Evolutionary conservation across 2,888 invertebrate genomes (phyloP).

Genomic region (Emmelina monodactyla): DNA sequence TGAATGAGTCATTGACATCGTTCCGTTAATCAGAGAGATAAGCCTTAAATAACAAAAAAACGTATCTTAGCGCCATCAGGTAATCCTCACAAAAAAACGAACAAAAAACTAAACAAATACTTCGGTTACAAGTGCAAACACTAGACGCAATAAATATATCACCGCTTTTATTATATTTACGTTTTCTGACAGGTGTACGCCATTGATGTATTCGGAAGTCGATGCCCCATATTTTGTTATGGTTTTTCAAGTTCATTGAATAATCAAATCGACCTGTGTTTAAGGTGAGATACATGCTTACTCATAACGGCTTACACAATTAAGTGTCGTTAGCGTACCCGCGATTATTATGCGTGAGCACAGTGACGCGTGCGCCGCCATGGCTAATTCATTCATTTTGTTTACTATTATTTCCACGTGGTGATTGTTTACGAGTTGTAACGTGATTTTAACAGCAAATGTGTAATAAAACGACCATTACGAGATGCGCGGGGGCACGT

Average conservation of each 20-base stretch:
- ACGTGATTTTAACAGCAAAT: constrained; percentile 20
- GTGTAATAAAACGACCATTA: constrained; percentile 44
- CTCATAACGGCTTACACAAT: constrained; percentile 59
- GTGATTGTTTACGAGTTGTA: constrained; percentile 46
- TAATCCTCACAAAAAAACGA: too few relatives aligned
- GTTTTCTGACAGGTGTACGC: constrained; percentile 11
- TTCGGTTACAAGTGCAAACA: too few relatives aligned
- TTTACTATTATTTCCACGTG: constrained; percentile 60
- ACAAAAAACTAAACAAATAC: too few relatives aligned
- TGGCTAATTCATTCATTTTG: constrained; percentile 58
- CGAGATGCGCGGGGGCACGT: constrained; percentile 16
- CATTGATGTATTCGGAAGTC: constrained; percentile 38
- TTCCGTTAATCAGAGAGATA: too few relatives aligned
- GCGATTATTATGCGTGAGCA: constrained; percentile 60
- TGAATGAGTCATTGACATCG: too few relatives aligned
- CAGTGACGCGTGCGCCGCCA: constrained; percentile 40
- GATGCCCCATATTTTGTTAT: constrained; percentile 61
- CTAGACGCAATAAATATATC: too few relatives aligned
- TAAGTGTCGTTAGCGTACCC: constrained; percentile 58
- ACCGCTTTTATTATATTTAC: too few relatives aligned
- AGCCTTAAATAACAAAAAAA: too few relatives aligned
- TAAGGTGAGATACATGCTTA: neutral
- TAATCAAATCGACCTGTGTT: constrained; percentile 18
- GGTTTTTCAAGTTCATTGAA: constrained; percentile 58
- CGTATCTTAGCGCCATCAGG: too few relatives aligned